Evolutionary conservation across 2,797 vertebrate species (phyloP), one percentile per base, ranked within the genome.

Genomic region (Agapornis canus): DNA sequence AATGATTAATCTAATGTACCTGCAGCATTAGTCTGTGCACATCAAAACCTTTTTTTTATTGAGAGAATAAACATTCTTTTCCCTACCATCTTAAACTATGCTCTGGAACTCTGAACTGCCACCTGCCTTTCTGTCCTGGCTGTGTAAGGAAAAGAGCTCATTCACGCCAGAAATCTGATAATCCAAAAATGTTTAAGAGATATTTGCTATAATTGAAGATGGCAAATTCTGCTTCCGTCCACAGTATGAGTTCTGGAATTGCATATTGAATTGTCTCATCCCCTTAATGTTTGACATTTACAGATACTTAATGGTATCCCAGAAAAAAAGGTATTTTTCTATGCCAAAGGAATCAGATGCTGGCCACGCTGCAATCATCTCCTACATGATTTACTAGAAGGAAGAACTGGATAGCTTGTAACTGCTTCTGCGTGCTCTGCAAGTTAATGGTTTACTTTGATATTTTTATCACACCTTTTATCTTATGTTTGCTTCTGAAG

Each of bases 121-220:
- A 87, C 57, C 49, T 88, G 72, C 42, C 51, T 87, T 80, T 82
- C 61, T 71, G 48, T 79, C 63, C 32, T 82, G 60, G 16, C 54
- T 86, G 19, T 86, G 75, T 88, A 82, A 86, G 37, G 40, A 61
- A 87, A 86, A 86, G 6, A 42, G 32, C 4, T 27, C 49, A 45
- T 7, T 84, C 48, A 42, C 5, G 27, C 76, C 77, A 87, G 75
- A 90, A 92, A 57, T 80, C 31, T 78, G 35, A 48, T 90, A 81
- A 71, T 88, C 80, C 85, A 94, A 83, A 92, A 84, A 6, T 59
- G 43, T 79, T 76, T 65, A 84, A 86, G 73, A 90, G 59, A n/a
- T 59, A 57, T 77, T 89, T 89, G n/a, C 11, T 93, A 4, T 73
- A 93, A 69, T 22, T 66, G 43, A 66, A 84, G 29, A 56, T 81